Evolutionary conservation across 2,113 vertebrate genomes (phyloP).

Genomic region (Prionailurus viverrinus): DNA sequence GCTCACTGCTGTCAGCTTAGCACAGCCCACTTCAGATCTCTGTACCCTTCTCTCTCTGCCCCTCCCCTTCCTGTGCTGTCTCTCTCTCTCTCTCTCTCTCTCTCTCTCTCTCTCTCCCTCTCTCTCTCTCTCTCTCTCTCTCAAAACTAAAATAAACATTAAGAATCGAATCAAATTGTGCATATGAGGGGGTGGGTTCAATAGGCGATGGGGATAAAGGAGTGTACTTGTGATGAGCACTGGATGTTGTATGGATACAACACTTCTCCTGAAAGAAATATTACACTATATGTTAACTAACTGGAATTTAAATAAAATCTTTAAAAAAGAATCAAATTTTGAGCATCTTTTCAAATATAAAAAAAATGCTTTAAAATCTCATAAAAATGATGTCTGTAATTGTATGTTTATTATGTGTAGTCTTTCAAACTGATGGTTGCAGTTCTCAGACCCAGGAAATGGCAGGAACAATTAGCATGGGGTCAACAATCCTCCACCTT

Average conservation of each 20-base stretch:
- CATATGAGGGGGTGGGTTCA: not conserved
- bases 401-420: not conserved
- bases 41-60: too few relatives aligned
- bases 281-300: not conserved
- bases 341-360: not conserved
- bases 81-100: too few relatives aligned
- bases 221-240: not conserved
- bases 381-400: not conserved
- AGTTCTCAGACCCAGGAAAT: not conserved
- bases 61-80: too few relatives aligned
- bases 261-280: not conserved
- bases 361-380: constrained; percentile 17
- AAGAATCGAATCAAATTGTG: not conserved
- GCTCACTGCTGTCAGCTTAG: too few relatives aligned
- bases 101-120: too few relatives aligned
- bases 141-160: too few relatives aligned
- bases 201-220: not conserved
- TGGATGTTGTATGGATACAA: not conserved
- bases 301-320: not conserved
- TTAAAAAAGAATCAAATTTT: not conserved
- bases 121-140: too few relatives aligned
- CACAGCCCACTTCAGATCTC: too few relatives aligned
- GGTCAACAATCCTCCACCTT: not conserved
- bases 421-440: not conserved
- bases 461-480: not conserved